Percentiles rank a stretch among this genome's conserved stretches.
These are phyloP conservation scores for Choreutis nemorana DNA, from an alignment of 2,888 invertebrate species.

Conservation along the genomic window DNA sequence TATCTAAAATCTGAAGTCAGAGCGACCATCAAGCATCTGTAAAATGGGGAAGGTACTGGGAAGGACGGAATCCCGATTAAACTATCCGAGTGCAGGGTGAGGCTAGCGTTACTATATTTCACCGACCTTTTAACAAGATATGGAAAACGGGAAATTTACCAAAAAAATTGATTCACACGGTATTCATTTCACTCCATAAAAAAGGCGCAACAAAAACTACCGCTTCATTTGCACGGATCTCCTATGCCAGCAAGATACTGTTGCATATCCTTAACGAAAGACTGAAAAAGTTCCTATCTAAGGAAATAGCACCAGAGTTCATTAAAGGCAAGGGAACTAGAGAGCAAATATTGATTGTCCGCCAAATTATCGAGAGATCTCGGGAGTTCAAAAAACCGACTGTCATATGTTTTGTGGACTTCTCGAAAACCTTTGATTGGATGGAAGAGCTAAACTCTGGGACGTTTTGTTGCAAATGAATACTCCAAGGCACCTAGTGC, in stretches of 20 bases:
- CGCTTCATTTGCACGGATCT: neutral
- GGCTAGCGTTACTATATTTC: neutral
- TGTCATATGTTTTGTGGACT: too few species aligned
- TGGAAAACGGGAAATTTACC: neutral
- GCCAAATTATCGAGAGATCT: too few species aligned
- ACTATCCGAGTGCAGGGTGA: neutral
- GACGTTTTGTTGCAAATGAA: too few species aligned
- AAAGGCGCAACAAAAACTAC: neutral
- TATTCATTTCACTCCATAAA: neutral
- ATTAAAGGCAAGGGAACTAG: too few species aligned
- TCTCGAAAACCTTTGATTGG: too few species aligned
- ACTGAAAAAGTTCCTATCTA: slow-evolving; percentile 1
- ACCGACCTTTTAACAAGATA: neutral
- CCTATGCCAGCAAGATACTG: slow-evolving; percentile 1
- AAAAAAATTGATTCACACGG: neutral
- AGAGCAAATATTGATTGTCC: too few species aligned
- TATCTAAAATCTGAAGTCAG: neutral
- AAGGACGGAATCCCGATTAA: slow-evolving; percentile 1
- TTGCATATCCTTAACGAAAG: neutral
- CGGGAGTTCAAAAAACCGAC: too few species aligned
- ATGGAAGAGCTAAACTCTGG: too few species aligned
- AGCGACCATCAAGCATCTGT: neutral
- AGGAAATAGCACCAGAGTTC: slow-evolving; percentile 1
- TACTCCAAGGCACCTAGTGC: too few species aligned
- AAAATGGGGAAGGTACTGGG: neutral